Evolutionary conservation across 2,888 invertebrate species (phyloP).

Genomic region (Tetropium fuscum): DNA sequence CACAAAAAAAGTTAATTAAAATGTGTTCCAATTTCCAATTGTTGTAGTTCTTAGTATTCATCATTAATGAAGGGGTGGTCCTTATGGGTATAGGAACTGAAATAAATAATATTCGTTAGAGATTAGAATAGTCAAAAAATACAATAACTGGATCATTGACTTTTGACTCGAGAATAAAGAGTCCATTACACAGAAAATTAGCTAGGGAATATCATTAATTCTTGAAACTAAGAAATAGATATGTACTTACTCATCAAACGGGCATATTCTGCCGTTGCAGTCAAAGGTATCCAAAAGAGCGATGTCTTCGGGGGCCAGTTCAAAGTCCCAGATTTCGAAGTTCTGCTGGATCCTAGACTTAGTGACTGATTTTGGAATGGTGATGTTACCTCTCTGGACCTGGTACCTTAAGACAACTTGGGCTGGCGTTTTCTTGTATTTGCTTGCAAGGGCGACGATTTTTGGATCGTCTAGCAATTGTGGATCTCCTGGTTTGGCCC

Average conservation of each 20-base stretch:
- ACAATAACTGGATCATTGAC: no score
- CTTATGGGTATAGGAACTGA: constrained; percentile 46
- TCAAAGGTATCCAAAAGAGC: constrained; percentile 76
- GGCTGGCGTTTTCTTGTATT: constrained; percentile 76
- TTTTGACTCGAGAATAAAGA: neutral
- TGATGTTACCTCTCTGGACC: constrained; percentile 74
- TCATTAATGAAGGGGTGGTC: constrained; percentile 49
- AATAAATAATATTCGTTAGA: constrained; percentile 22
- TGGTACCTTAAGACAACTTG: constrained; percentile 76
- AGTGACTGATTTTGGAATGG: constrained; percentile 87
- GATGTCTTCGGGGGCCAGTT: constrained; percentile 74
- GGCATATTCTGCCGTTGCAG: constrained; percentile 76
- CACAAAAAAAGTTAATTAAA: constrained; percentile 12
- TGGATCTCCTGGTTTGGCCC: constrained; percentile 80
- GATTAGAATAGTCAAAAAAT: no score
- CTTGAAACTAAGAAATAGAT: neutral
- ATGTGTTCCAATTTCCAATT: neutral
- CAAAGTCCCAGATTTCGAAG: constrained; percentile 81
- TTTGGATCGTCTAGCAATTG: constrained; percentile 79
- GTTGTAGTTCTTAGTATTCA: constrained; percentile 39
- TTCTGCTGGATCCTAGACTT: constrained; percentile 77
- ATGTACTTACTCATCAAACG: constrained; percentile 72
- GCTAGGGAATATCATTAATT: no score
- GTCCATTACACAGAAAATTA: no score
- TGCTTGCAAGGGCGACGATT: constrained; percentile 71